Base-by-base conservation (phyloP, 2,888 invertebrate species). In the Lacanobia oleracea region DNA sequence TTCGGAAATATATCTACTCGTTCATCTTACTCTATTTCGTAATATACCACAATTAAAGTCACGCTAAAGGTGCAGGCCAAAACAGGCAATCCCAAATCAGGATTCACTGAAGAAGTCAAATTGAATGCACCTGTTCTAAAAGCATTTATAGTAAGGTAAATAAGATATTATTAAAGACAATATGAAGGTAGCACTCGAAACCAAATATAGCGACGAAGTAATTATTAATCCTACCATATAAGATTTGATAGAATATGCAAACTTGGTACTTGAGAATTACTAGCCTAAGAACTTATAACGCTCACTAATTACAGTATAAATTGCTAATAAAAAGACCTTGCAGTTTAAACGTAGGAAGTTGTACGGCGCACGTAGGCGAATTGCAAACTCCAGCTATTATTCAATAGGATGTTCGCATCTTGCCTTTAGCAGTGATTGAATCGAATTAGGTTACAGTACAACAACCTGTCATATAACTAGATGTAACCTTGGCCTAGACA, bases 401-500 rank as follows among this genome's bases (percentile, higher is more conserved):
- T 77, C 79, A 85, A 85, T 85, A 79, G 81, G 79, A 82, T 76
- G 75, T 67, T 53, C 65, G 71, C 51, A 69, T 72, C 59, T 77
- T 37, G 74, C 54, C 54, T 79, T 54, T 68, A 67, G 67, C 77
- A 75, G 67, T 67, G 78, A 84, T 80, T 82, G 75, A 73, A 72
- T 67, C 21, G 50, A 76, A 76, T 82, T 78, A 73, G 69, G 77
- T 76, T 78, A 73, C 72, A 71, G 81, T 72, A 61, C 72, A 82
- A 74, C 43, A 76, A 83, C 77, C 76, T 86, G 73, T 75, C 72
- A 67, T 68, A 57, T 61, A 59, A 71, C 71, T 70, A 60, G 51
- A 79, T 54, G 67, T 76, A 81, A 83, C 88, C 88, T 89, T 89
- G 87, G 81, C 81, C 82, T 84, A 82, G 82, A 84, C 80, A 77